Conservation (phyloP, 2,888 invertebrate genomes). For the Tiliacea aurago region DNA sequence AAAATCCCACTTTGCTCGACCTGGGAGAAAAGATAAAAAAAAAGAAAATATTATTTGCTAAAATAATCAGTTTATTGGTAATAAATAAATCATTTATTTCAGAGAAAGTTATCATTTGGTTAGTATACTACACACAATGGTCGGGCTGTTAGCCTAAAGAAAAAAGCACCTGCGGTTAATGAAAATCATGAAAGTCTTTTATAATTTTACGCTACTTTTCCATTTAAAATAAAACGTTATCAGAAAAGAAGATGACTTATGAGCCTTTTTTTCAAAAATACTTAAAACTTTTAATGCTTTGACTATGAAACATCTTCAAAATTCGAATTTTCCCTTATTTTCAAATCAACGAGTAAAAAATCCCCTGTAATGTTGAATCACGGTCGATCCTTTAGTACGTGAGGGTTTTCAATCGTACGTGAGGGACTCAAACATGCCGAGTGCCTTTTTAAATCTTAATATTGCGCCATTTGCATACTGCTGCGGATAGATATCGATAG, state of each 20-base stretch:
- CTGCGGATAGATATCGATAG: not conserved
- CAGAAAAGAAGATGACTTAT: not conserved
- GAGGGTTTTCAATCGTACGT: conserved; percentile 44
- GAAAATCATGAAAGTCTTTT: not conserved
- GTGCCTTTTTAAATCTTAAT: conserved; percentile 27
- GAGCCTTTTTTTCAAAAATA: too few species aligned
- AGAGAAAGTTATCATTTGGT: not conserved
- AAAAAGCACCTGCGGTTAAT: not conserved
- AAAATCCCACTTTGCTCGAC: too few species aligned
- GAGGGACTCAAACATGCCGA: conserved; percentile 15
- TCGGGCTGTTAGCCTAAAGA: not conserved
- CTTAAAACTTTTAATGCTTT: not conserved
- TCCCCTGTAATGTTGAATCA: conserved; percentile 31
- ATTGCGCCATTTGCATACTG: conserved; percentile 28
- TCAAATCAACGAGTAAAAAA: conserved; percentile 16
- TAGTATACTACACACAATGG: not conserved
- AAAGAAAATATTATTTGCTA: too few species aligned
- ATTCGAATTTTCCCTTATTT: not conserved
- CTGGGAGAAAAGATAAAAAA: too few species aligned
- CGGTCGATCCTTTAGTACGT: conserved; percentile 35
- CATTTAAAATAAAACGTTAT: too few species aligned
- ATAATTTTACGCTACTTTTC: not conserved
- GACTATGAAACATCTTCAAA: not conserved
- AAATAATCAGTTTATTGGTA: not conserved
- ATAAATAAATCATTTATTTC: not conserved